Percentiles rank a stretch among this genome's conserved stretches.
Conservation (phyloP, 2,113 vertebrate genomes). For the Hoplias malabaricus region DNA sequence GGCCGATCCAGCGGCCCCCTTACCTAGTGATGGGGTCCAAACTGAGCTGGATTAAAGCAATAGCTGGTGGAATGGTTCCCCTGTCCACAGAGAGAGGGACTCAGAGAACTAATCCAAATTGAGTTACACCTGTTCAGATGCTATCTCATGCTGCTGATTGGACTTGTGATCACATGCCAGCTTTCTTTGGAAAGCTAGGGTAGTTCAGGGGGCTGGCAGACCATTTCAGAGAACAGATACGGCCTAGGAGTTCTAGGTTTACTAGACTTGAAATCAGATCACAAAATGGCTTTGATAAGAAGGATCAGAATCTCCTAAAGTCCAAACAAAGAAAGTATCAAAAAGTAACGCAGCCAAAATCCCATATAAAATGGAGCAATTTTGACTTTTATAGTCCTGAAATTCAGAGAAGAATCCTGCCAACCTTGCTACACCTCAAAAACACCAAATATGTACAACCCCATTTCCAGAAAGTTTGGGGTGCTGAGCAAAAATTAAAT, state of each 20-base stretch:
- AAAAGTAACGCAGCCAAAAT: background rate
- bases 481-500: no score
- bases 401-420: background rate
- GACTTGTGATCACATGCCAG: conserved; percentile 42
- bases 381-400: background rate
- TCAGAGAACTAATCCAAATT: conserved; percentile 53
- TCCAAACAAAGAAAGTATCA: conserved; percentile 6
- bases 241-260: conserved; percentile 14
- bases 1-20: background rate
- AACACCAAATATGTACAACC: no score
- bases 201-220: conserved; percentile 7
- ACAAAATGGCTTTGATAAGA: conserved; percentile 1
- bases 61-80: conserved; percentile 13
- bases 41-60: conserved; percentile 30
- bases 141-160: conserved; percentile 49
- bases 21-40: conserved; percentile 10
- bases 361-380: background rate
- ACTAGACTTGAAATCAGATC: conserved; percentile 26
- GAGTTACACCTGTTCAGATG: conserved; percentile 51
- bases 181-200: conserved; percentile 12
- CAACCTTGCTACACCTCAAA: no score
- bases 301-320: conserved; percentile 15
- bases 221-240: background rate
- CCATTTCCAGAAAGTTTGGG: no score
- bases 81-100: conserved; percentile 30